Evolutionary conservation across 2,888 invertebrate genomes (phyloP).

Genomic region (Scaptomyza cyrtandrae): DNA sequence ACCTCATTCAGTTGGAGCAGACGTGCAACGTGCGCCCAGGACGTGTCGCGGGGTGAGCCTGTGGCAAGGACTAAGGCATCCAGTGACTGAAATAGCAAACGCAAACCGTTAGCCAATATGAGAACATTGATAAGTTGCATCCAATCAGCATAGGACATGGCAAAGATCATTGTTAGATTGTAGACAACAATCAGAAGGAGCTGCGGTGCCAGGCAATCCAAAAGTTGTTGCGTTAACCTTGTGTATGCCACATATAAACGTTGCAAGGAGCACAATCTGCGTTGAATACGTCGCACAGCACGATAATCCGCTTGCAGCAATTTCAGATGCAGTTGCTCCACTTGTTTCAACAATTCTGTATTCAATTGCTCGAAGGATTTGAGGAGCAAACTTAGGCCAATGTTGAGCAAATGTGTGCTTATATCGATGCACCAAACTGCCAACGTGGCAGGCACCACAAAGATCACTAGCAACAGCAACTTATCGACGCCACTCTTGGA

Average conservation of each 20-base stretch:
- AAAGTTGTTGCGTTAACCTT: conserved; percentile 36
- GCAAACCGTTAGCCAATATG: conserved; percentile 42
- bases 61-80: conserved; percentile 35
- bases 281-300: conserved; percentile 29
- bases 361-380: conserved; percentile 53
- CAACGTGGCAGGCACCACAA: conserved; percentile 42
- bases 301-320: conserved; percentile 37
- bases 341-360: conserved; percentile 25
- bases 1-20: conserved; percentile 45
- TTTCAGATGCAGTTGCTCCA: conserved; percentile 29
- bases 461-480: not conserved
- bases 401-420: conserved; percentile 41
- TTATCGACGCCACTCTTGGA: not conserved
- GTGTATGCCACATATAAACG: conserved; percentile 42
- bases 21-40: conserved; percentile 43
- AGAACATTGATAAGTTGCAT: conserved; percentile 33
- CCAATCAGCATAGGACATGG: conserved; percentile 45
- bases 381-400: conserved; percentile 36
- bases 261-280: conserved; percentile 32
- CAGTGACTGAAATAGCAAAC: conserved; percentile 45
- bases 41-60: conserved; percentile 30
- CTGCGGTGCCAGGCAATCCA: conserved; percentile 45
- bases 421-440: conserved; percentile 57
- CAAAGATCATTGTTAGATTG: conserved; percentile 51
- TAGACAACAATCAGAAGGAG: conserved; percentile 51